These are phyloP conservation scores for Elegia similella DNA, from an alignment of 2,888 invertebrate genomes.

Conservation along the genomic window DNA sequence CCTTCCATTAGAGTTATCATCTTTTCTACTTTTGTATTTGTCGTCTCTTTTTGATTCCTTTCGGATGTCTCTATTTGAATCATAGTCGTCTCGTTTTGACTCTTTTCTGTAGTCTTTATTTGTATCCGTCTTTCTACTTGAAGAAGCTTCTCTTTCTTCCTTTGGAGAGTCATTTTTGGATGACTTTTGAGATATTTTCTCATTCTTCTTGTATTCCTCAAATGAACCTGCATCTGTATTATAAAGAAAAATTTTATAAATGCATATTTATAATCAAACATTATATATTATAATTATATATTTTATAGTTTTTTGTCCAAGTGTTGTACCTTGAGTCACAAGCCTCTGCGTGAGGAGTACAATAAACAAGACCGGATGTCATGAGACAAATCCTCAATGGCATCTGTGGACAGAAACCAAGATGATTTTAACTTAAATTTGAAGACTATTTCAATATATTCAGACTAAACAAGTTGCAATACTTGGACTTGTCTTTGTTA, in stretches of 20 bases:
- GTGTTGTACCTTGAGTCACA: conserved; percentile 40
- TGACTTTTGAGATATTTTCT: conserved; percentile 48
- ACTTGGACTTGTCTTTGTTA: conserved; percentile 37
- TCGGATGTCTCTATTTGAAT: conserved; percentile 28
- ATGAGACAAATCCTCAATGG: conserved; percentile 44
- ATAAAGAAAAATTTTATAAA: not conserved
- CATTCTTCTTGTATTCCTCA: conserved; percentile 84
- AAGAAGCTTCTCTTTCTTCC: conserved; percentile 41
- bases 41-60: conserved; percentile 27
- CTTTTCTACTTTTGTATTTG: conserved; percentile 31
- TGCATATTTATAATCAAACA: not conserved
- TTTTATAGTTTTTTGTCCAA: conserved; percentile 27
- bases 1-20: conserved; percentile 43
- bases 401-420: conserved; percentile 47
- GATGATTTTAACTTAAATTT: conserved; percentile 17
- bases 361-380: conserved; percentile 41
- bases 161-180: conserved; percentile 40
- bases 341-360: conserved; percentile 33
- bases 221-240: conserved; percentile 85
- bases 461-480: conserved; percentile 27
- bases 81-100: too few relatives aligned
- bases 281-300: not conserved
- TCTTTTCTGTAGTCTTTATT: too few relatives aligned
- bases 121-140: conserved; percentile 42
- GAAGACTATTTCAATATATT: not conserved